These are phyloP conservation scores for Amphiprion clarkii DNA, from an alignment of 2,797 vertebrate genomes.

Conservation along the genomic window DNA sequence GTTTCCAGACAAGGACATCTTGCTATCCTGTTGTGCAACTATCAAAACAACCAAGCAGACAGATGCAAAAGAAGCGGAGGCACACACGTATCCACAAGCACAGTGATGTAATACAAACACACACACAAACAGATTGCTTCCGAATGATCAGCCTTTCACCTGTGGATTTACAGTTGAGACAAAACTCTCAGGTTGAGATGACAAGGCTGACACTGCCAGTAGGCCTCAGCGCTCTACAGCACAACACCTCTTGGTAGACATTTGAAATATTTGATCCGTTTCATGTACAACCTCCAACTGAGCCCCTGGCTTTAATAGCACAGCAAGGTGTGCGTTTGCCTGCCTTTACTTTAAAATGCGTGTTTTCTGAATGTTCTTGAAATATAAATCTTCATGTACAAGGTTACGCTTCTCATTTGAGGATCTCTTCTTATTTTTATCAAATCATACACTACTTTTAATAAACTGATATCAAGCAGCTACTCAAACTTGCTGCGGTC, in stretches of 20 bases:
- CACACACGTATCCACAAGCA: too few species aligned
- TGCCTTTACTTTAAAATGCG: background rate
- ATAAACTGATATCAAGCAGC: background rate
- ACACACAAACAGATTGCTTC: background rate
- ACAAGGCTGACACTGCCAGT: conserved; percentile 26
- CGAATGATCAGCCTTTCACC: conserved; percentile 17
- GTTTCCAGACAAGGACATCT: too few species aligned
- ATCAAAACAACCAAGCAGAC: background rate
- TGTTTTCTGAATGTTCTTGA: background rate
- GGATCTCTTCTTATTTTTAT: background rate
- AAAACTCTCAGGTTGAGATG: conserved; percentile 35
- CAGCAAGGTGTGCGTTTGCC: background rate
- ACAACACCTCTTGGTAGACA: conserved; percentile 3
- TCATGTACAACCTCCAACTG: conserved; percentile 4
- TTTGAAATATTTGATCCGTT: conserved; percentile 4
- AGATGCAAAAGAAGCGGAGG: background rate
- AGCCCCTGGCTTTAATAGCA: conserved; percentile 12
- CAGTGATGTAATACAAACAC: background rate
- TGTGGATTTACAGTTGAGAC: conserved; percentile 41
- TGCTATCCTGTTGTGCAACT: background rate
- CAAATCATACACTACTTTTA: background rate
- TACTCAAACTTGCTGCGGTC: background rate
- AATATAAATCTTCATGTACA: background rate
- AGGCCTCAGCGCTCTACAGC: conserved; percentile 39
- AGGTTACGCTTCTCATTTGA: background rate